These are phyloP conservation scores for Alosa alosa DNA, from an alignment of 2,113 vertebrate genomes.

Conservation along the genomic window DNA sequence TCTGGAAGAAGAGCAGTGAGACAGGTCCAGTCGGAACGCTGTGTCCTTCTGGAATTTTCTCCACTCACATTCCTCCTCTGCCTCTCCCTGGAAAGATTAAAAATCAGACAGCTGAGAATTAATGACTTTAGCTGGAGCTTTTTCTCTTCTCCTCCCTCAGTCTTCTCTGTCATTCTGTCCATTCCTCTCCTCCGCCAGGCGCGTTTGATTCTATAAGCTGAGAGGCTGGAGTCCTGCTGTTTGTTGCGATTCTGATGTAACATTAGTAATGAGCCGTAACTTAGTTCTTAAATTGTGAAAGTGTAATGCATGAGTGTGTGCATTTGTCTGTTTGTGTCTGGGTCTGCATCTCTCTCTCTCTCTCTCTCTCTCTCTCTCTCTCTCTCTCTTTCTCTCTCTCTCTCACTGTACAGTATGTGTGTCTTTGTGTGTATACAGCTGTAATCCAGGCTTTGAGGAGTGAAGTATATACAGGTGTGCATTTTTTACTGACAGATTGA, in stretches of 20 bases:
- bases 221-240: not conserved
- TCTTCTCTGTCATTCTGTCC: not conserved
- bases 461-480: slow-evolving; percentile 4
- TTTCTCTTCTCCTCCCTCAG: not conserved
- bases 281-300: not conserved
- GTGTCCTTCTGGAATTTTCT: slow-evolving; percentile 29
- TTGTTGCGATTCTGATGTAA: not conserved
- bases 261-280: not conserved
- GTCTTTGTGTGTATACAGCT: not conserved
- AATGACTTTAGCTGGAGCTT: not conserved
- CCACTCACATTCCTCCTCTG: slow-evolving; percentile 10
- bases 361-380: not conserved
- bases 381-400: not conserved
- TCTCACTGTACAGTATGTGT: not conserved
- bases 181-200: not conserved
- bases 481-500: slow-evolving; percentile 6
- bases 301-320: not conserved
- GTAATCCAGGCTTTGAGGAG: slow-evolving; percentile 8
- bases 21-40: slow-evolving; percentile 34
- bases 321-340: not conserved
- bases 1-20: not conserved
- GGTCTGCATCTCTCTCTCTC: not conserved
- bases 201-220: not conserved
- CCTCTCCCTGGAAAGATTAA: slow-evolving; percentile 23
- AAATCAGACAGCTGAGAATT: slow-evolving; percentile 25